phyloP scores from a whole-genome alignment of 2,888 invertebrate genomes.

The Rosalia funebris region DNA sequence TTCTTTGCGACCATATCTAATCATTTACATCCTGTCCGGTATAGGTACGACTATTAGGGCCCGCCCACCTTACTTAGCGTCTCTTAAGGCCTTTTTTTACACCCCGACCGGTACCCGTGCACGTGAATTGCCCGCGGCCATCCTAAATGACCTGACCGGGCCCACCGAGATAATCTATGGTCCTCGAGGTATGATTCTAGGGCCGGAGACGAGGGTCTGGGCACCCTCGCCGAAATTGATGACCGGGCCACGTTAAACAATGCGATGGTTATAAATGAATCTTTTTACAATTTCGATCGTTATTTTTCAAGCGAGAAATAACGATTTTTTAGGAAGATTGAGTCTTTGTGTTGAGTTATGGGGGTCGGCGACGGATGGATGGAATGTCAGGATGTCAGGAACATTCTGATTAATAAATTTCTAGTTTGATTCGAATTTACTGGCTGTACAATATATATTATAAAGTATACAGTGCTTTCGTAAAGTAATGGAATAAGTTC shows the following conservation, averaged over 20 bases:
- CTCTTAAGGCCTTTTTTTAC: constrained; percentile 56
- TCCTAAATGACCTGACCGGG: constrained; percentile 49
- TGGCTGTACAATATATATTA: no score
- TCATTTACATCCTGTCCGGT: constrained; percentile 61
- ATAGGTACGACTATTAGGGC: constrained; percentile 36
- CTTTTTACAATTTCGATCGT: constrained; percentile 37
- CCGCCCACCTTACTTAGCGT: constrained; percentile 58
- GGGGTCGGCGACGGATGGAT: no score
- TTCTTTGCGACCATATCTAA: constrained; percentile 56
- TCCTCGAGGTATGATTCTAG: constrained; percentile 30
- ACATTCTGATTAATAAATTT: no score
- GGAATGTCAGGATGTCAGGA: no score
- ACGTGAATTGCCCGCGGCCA: constrained; percentile 63
- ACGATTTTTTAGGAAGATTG: constrained; percentile 25
- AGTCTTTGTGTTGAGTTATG: constrained; percentile 14
- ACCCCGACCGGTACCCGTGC: constrained; percentile 56
- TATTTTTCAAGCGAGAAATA: constrained; percentile 24
- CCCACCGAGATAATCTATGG: constrained; percentile 40
- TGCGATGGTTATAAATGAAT: constrained; percentile 37
- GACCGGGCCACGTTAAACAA: constrained; percentile 33
- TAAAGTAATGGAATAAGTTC: no score
- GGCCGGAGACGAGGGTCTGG: constrained; percentile 14
- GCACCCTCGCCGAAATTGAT: constrained; percentile 34
- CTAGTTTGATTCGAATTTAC: no score
- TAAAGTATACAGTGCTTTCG: no score